These are phyloP conservation scores for Cynocephalus volans DNA, from an alignment of 2,113 vertebrate species.

Conservation along the genomic window DNA sequence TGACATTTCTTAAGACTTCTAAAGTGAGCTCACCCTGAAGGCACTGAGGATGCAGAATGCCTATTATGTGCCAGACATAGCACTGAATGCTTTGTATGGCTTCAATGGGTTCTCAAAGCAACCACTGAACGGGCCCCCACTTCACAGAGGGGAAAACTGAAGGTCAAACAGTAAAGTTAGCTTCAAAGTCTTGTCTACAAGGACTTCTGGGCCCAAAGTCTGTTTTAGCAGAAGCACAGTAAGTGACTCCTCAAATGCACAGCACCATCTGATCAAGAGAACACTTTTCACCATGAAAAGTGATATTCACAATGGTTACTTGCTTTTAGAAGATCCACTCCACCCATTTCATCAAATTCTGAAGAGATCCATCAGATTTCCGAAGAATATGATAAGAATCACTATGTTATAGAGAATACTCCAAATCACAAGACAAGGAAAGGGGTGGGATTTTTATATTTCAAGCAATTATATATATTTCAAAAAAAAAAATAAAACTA, in stretches of 20 bases:
- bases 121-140: not conserved
- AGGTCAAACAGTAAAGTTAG: not conserved
- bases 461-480: not conserved
- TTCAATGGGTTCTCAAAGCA: not conserved
- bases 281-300: not conserved
- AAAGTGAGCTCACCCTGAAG: not conserved
- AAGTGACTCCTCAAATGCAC: not conserved
- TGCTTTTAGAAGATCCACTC: not conserved
- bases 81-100: not conserved
- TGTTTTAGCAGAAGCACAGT: not conserved
- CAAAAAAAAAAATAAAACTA: not conserved
- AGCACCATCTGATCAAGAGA: not conserved
- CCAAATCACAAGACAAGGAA: not conserved
- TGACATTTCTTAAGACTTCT: slow-evolving; percentile 10
- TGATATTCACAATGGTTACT: not conserved
- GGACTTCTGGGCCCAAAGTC: not conserved
- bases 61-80: not conserved
- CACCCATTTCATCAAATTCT: not conserved
- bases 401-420: not conserved
- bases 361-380: not conserved
- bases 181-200: not conserved
- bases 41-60: not conserved
- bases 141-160: not conserved
- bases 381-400: slow-evolving; percentile 29
- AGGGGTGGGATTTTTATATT: not conserved